These are phyloP conservation scores for Lamellibrachia satsuma DNA, from an alignment of 2,888 invertebrate genomes.

Conservation along the genomic window DNA sequence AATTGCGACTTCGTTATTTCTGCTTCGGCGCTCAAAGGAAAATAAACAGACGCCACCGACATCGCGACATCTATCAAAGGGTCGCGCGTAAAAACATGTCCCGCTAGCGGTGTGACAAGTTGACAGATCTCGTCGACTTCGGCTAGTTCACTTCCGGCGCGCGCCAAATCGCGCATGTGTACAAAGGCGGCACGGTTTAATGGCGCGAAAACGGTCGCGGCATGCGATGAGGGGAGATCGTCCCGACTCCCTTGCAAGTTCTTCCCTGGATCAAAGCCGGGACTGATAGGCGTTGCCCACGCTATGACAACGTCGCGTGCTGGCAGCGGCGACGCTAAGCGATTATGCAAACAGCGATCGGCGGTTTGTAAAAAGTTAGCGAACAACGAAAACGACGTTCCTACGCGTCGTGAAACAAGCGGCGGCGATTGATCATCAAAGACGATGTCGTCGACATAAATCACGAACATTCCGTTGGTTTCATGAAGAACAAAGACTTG, in stretches of 20 bases:
- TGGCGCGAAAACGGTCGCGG: background rate
- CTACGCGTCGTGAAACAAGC: background rate
- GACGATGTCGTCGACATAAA: constrained; percentile 7
- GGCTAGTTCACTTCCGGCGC: background rate
- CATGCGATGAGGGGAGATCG: background rate
- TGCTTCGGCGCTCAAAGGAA: background rate
- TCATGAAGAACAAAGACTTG: background rate
- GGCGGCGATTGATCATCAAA: background rate
- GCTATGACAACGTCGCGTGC: background rate
- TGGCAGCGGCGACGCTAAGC: background rate
- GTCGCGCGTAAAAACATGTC: background rate
- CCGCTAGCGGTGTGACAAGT: background rate
- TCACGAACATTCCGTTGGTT: background rate
- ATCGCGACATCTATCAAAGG: background rate
- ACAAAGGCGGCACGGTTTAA: background rate
- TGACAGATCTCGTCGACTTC: background rate
- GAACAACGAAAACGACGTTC: constrained; percentile 1
- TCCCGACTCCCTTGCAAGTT: background rate
- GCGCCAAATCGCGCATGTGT: background rate
- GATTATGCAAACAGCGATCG: background rate
- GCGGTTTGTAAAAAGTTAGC: background rate
- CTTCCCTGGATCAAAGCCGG: background rate
- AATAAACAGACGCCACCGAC: background rate
- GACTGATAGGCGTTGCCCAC: background rate
- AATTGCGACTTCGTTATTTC: background rate